These are phyloP conservation scores for Paragorgia papillata DNA, from an alignment of 92 coral and sea anemone genomes.

Conservation along the genomic window DNA sequence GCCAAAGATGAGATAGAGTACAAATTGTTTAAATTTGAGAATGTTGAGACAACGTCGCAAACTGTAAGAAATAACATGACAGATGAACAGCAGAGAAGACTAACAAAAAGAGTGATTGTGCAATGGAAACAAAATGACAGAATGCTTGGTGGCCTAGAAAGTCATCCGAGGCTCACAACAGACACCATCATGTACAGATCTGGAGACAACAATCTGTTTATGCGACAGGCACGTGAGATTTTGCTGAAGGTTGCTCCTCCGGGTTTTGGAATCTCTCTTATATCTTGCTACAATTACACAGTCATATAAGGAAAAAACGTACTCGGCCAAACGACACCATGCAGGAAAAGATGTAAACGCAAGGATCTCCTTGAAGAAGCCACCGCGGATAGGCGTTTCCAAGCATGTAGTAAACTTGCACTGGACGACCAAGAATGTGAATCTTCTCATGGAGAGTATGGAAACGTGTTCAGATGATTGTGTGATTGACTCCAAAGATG, in stretches of 20 bases:
- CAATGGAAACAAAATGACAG: too few species aligned
- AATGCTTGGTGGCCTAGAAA: slow-evolving; percentile 41
- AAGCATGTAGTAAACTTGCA: slow-evolving; percentile 52
- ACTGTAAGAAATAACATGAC: background rate
- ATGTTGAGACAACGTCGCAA: slow-evolving; percentile 1
- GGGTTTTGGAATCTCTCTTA: slow-evolving; percentile 22
- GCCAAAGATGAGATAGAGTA: too few species aligned
- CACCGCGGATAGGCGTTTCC: slow-evolving; percentile 31
- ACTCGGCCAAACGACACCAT: too few species aligned
- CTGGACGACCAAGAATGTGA: slow-evolving; percentile 50
- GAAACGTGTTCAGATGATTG: slow-evolving; percentile 15
- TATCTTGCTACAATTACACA: slow-evolving; percentile 51
- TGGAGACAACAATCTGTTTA: slow-evolving; percentile 26
- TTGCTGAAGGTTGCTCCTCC: slow-evolving; percentile 44
- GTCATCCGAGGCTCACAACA: slow-evolving; percentile 48
- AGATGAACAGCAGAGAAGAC: slow-evolving; percentile 7
- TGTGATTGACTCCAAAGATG: slow-evolving; percentile 54
- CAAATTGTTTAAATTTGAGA: too few species aligned
- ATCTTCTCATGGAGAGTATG: slow-evolving; percentile 29
- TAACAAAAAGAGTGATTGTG: too few species aligned
- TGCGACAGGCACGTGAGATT: too few species aligned
- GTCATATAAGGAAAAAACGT: slow-evolving; percentile 44
- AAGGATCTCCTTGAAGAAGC: too few species aligned
- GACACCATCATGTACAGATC: slow-evolving; percentile 26
- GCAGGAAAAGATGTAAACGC: too few species aligned